Evolutionary conservation across 64 coral and sea anemone species (phyloP).

Genomic region (Montipora capricornis): DNA sequence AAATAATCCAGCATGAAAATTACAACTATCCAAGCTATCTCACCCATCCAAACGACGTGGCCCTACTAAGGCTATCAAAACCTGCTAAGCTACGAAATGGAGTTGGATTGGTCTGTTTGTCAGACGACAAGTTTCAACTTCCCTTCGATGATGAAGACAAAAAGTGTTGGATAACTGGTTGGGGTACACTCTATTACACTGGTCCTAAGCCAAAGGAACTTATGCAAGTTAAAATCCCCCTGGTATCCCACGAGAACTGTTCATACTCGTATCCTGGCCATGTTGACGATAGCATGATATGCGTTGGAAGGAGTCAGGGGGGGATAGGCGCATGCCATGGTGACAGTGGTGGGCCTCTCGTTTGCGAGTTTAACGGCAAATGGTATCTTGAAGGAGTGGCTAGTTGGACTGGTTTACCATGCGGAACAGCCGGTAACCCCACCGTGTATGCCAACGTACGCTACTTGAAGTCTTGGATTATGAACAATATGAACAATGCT

Average conservation of each 20-base stretch:
- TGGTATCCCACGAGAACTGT: conserved; percentile 24
- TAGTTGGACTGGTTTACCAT: no score
- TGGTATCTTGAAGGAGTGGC: conserved; percentile 51
- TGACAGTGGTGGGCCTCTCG: conserved; percentile 54
- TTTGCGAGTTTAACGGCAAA: conserved; percentile 16
- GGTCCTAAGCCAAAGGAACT: conserved; percentile 30
- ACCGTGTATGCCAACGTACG: conserved; percentile 33
- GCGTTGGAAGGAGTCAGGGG: not conserved
- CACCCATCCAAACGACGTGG: not conserved
- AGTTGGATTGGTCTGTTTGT: not conserved
- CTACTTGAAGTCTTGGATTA: conserved; percentile 13
- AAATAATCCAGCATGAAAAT: not conserved
- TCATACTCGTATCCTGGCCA: not conserved
- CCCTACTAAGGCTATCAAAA: conserved; percentile 3
- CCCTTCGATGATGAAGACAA: not conserved
- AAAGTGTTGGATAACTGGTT: conserved; percentile 49
- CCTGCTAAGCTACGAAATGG: not conserved
- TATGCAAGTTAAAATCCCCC: conserved; percentile 52
- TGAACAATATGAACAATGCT: not conserved
- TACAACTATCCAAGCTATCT: not conserved
- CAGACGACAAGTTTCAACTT: not conserved
- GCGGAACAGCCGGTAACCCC: no score
- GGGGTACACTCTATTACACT: conserved; percentile 41
- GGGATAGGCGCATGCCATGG: conserved; percentile 29
- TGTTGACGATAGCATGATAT: not conserved